Evolutionary conservation across 2,888 invertebrate species (phyloP), one percentile per base, ranked within the genome.

Genomic region (Phorcus lineatus): DNA sequence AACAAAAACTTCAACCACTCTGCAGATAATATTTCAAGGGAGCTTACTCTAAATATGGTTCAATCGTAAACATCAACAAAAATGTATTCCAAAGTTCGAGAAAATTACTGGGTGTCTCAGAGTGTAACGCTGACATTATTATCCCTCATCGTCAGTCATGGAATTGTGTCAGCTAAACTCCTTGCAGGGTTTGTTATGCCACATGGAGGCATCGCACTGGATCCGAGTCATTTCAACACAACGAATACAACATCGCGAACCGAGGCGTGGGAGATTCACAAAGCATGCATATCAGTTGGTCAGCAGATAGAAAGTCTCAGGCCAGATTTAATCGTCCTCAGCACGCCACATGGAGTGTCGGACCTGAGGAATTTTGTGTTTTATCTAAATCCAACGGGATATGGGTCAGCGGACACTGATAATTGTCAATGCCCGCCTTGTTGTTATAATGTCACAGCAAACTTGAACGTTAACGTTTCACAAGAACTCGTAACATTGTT

Each of bases 321-420:
- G 17, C 87, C 88, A 3, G 88, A 88, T 53, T 40, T 86, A 3
- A 83, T 88, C 13, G 74, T 88, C 31, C 82, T 88, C 11, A 88
- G 87, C 70, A 87, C 87, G 0, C 88, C 88, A 2, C 88, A 88
- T 74, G 87, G 88, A n/a, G 81, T 87, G 7, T 78, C 88, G 17
- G 88, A 88, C 78, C 74, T 82, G 36, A 81, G 62, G 17, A 87
- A 87, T 78, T 88, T 88, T 77, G 53, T 85, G 28, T 77, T 88
- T 11, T 88, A 87, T 80, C 74, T 86, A 53, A 88, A 88, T 55
- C 82, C 83, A 0, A 16, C 54, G 11, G 87, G 83, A 67, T 55
- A 55, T 54, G 84, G 81, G 67, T 77, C n/a, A 22, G 86, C 84
- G 11, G 84, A 87, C 31, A 87, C 86, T 9, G 88, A 89, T 77